These are phyloP conservation scores for Semnornis frantzii DNA, from an alignment of 2,113 vertebrate species.

Conservation along the genomic window DNA sequence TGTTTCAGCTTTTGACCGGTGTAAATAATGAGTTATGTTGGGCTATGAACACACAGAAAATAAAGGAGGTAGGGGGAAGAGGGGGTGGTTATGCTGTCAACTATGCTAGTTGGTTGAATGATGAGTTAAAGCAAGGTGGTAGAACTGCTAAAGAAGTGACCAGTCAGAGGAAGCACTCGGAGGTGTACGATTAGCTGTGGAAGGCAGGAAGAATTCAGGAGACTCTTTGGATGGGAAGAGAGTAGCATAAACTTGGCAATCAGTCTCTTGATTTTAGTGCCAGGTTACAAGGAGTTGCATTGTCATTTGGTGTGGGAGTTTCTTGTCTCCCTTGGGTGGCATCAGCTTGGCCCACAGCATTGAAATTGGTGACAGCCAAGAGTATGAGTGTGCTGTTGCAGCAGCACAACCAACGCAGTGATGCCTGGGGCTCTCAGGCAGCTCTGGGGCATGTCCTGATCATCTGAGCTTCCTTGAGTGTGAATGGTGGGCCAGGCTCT, in stretches of 20 bases:
- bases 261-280: background rate
- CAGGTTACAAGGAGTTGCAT: background rate
- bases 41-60: background rate
- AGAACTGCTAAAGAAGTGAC: background rate
- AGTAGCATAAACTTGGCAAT: background rate
- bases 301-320: background rate
- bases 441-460: background rate
- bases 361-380: background rate
- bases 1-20: background rate
- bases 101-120: no score
- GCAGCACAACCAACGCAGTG: accelerated
- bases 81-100: background rate
- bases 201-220: background rate
- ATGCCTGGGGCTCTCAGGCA: accelerated
- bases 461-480: background rate
- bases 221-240: background rate
- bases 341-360: accelerated
- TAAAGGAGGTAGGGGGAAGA: background rate
- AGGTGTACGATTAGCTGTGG: background rate
- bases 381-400: background rate
- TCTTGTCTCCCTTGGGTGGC: background rate
- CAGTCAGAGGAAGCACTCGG: background rate
- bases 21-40: background rate
- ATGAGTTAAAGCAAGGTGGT: background rate
- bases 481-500: background rate